A percentile compares a stretch with the other conserved stretches of the same genome.
Conservation (phyloP, 2,888 invertebrate species). For the Coelinius sp. region DNA sequence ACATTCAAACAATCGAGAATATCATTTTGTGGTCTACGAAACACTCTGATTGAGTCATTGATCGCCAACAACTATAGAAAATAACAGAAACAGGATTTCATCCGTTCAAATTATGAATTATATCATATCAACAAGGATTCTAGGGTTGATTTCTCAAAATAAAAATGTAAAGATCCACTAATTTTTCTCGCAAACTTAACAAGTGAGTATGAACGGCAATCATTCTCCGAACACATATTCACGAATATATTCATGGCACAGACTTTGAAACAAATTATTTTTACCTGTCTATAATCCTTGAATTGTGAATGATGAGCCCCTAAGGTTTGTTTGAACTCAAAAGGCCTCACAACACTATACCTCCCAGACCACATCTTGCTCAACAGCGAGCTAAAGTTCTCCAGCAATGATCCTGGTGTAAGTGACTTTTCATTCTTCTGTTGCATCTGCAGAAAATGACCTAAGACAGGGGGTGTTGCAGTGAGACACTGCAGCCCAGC, state of each 20-base stretch:
- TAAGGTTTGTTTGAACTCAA: slow-evolving; percentile 75
- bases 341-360: slow-evolving; percentile 72
- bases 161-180: too few species aligned
- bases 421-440: slow-evolving; percentile 61
- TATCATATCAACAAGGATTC: too few species aligned
- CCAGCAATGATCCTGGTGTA: slow-evolving; percentile 70
- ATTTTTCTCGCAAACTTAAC: too few species aligned
- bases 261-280: not conserved
- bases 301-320: slow-evolving; percentile 76
- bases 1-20: slow-evolving; percentile 17
- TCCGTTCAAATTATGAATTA: too few species aligned
- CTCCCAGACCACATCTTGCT: slow-evolving; percentile 76
- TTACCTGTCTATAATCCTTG: slow-evolving; percentile 76
- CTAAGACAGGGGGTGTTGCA: slow-evolving; percentile 73
- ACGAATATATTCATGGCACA: not conserved
- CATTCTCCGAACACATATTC: too few species aligned
- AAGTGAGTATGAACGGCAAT: too few species aligned
- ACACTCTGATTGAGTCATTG: too few species aligned
- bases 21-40: not conserved
- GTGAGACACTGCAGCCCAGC: slow-evolving; percentile 74
- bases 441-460: slow-evolving; percentile 71
- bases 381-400: slow-evolving; percentile 73
- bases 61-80: too few species aligned
- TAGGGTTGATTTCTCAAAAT: too few species aligned
- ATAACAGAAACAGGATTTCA: too few species aligned